phyloP scores from a whole-genome alignment of 2,797 vertebrate species.

The Crocidura indochinensis region DNA sequence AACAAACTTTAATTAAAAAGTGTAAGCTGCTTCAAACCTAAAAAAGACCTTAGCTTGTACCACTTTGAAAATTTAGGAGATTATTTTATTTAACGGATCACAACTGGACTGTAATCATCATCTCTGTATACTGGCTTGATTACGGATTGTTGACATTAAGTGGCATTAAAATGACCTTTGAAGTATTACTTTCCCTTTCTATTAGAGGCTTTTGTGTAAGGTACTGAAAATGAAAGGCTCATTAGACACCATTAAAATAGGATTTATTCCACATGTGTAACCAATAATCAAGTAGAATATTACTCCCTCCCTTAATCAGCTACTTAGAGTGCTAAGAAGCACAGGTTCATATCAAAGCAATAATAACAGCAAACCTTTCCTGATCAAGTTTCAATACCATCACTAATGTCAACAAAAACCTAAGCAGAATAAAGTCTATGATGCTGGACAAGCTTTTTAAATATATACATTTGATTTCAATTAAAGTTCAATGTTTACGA shows the following conservation, averaged over 20 bases:
- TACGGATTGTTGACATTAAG: slow-evolving; percentile 78
- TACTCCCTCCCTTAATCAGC: slow-evolving; percentile 78
- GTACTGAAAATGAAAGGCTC: slow-evolving; percentile 79
- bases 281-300: slow-evolving; percentile 79
- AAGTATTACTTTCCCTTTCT: slow-evolving; percentile 83
- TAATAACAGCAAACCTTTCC: slow-evolving; percentile 77
- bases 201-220: slow-evolving; percentile 74
- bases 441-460: slow-evolving; percentile 70
- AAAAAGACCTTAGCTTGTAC: slow-evolving; percentile 65
- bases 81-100: slow-evolving; percentile 78
- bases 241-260: slow-evolving; percentile 82
- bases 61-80: slow-evolving; percentile 65
- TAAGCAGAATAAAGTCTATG: slow-evolving; percentile 70
- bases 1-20: slow-evolving; percentile 81
- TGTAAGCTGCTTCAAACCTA: slow-evolving; percentile 30
- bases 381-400: slow-evolving; percentile 75
- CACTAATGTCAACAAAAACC: slow-evolving; percentile 74
- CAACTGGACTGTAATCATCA: slow-evolving; percentile 76
- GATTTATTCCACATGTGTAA: slow-evolving; percentile 78
- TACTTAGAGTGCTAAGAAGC: slow-evolving; percentile 71
- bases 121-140: slow-evolving; percentile 80
- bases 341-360: slow-evolving; percentile 62
- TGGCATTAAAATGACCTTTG: slow-evolving; percentile 79
- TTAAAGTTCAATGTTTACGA: slow-evolving; percentile 75
- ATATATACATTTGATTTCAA: slow-evolving; percentile 83